Evolutionary conservation across 2,113 vertebrate species (phyloP).

Genomic region (Phaethornis superciliosus): DNA sequence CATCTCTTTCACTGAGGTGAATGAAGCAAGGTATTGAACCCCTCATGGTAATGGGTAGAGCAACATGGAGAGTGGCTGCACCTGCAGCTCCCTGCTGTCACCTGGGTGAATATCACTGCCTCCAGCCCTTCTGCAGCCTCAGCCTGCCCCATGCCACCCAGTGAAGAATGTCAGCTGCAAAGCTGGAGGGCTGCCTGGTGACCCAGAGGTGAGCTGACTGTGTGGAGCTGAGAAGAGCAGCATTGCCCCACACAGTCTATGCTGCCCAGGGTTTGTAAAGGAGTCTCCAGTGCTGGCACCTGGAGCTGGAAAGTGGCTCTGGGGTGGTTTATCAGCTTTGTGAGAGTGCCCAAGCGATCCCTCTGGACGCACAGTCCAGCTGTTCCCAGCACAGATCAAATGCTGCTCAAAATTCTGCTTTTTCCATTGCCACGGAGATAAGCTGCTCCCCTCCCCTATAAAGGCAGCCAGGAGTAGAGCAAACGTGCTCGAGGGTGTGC

Average conservation of each 20-base stretch:
- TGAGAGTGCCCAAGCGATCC: background rate
- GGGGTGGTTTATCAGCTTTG: background rate
- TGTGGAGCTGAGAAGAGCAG: background rate
- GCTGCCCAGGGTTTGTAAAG: background rate
- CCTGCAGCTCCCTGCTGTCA: background rate
- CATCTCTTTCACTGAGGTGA: background rate
- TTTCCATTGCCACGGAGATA: slow-evolving; percentile 36
- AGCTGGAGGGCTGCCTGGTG: background rate
- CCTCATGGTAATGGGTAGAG: too few species aligned
- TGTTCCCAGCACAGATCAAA: background rate
- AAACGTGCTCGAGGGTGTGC: fast-evolving
- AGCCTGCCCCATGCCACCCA: background rate
- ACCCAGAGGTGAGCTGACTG: background rate
- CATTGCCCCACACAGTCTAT: background rate
- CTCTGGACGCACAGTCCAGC: background rate
- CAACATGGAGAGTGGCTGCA: background rate
- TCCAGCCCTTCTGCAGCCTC: background rate
- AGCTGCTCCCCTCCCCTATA: background rate
- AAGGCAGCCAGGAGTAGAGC: fast-evolving
- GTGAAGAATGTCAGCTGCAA: background rate
- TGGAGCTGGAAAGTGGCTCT: background rate
- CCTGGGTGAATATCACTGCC: background rate
- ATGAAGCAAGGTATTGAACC: background rate
- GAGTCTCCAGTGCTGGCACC: background rate
- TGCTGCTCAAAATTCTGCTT: background rate